These are phyloP conservation scores for Anguilla rostrata DNA, from an alignment of 2,113 vertebrate genomes.

Conservation along the genomic window DNA sequence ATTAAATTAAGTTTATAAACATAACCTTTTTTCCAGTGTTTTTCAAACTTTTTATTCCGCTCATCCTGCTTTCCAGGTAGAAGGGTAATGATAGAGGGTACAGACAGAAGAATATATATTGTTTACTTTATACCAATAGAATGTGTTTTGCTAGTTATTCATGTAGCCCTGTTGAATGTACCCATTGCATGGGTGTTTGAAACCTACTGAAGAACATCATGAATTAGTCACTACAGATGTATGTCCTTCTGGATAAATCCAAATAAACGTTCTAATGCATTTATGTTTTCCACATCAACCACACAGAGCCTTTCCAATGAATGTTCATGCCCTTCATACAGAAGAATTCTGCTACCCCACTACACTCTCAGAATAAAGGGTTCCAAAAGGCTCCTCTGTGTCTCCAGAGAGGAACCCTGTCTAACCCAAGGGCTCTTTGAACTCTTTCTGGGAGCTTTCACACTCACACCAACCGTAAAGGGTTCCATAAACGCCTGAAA, in stretches of 20 bases:
- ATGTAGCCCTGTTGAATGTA: background rate
- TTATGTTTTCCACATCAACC: background rate
- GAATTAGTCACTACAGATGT: background rate
- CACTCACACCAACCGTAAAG: too few relatives aligned
- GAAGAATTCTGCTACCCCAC: too few relatives aligned
- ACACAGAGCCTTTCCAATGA: too few relatives aligned
- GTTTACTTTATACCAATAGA: slow-evolving; percentile 7
- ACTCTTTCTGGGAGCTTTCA: too few relatives aligned
- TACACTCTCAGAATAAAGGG: too few relatives aligned
- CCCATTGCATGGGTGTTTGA: background rate
- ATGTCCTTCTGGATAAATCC: too few relatives aligned
- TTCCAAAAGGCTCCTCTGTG: too few relatives aligned
- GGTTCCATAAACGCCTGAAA: too few relatives aligned
- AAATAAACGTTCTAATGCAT: too few relatives aligned
- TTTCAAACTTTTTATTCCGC: slow-evolving; percentile 28
- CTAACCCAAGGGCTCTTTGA: too few relatives aligned
- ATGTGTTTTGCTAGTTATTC: background rate
- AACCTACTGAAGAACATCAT: background rate
- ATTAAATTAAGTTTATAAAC: slow-evolving; percentile 64
- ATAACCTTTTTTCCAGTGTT: slow-evolving; percentile 51
- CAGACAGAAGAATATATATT: background rate
- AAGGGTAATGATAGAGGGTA: background rate
- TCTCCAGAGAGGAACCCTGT: too few relatives aligned
- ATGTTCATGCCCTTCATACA: too few relatives aligned
- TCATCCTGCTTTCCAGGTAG: background rate